These are phyloP conservation scores for Lichenostomus cassidix DNA, from an alignment of 2,113 vertebrate species.

Conservation along the genomic window DNA sequence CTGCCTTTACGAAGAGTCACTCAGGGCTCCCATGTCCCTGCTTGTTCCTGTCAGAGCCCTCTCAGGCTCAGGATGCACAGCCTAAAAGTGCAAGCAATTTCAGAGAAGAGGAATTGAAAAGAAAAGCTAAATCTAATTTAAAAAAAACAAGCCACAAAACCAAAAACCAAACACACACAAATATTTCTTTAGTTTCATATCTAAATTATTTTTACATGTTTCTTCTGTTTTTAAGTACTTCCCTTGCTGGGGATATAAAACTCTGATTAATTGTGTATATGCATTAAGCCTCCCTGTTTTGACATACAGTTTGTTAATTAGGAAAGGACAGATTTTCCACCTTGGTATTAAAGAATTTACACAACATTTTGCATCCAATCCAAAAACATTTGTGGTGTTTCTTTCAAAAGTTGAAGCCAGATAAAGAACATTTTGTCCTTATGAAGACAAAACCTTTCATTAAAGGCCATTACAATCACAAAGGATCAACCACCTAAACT, in stretches of 20 bases:
- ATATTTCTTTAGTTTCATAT: background rate
- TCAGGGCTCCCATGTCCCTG: background rate
- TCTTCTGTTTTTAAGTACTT: background rate
- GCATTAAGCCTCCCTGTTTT: background rate
- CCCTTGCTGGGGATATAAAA: background rate
- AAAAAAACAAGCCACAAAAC: background rate
- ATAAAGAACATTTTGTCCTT: conserved; percentile 37
- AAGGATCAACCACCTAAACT: conserved; percentile 4
- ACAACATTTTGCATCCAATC: background rate
- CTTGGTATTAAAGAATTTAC: conserved; percentile 10
- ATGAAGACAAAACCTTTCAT: background rate
- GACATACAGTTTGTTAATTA: conserved; percentile 15
- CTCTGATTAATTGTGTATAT: background rate
- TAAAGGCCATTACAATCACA: background rate
- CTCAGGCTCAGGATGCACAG: background rate
- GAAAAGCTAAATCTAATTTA: background rate
- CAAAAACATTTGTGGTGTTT: conserved; percentile 19
- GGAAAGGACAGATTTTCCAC: conserved; percentile 47
- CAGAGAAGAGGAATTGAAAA: background rate
- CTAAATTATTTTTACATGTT: background rate
- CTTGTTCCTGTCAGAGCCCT: background rate
- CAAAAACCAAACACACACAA: background rate
- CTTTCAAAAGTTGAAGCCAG: conserved; percentile 49
- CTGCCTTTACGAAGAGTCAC: background rate
- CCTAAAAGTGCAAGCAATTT: background rate